Conservation (phyloP, 1,140 invertebrate genomes). For the Zeugodacus cucurbitae region DNA sequence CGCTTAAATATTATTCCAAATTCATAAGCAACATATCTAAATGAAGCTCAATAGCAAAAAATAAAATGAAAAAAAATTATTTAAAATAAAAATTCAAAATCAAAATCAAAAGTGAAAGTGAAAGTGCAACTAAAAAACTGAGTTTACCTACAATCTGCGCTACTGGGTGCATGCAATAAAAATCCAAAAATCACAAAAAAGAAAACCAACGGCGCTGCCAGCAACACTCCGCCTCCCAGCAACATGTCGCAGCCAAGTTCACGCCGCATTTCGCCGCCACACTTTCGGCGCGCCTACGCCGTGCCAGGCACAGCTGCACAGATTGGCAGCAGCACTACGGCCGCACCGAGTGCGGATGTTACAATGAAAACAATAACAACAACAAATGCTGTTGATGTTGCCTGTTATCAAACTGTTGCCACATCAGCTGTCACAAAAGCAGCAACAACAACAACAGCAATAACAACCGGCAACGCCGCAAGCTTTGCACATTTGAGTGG, state of each 20-base stretch:
- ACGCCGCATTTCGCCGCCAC: conserved; percentile 40
- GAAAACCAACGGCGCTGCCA: background rate
- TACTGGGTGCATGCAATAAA: background rate
- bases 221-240: background rate
- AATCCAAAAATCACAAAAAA: background rate
- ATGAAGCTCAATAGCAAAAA: background rate
- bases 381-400: conserved; percentile 29
- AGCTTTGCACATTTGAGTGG: conserved; percentile 35
- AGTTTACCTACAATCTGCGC: background rate
- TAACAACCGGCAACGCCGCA: background rate
- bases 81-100: background rate
- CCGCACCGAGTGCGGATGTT: background rate
- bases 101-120: background rate
- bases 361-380: conserved; percentile 28
- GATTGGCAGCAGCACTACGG: background rate
- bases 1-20: background rate
- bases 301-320: conserved; percentile 58
- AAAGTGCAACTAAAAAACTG: background rate
- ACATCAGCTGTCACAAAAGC: conserved; percentile 7
- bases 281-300: conserved; percentile 49
- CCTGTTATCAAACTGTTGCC: conserved; percentile 28
- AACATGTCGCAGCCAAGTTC: conserved; percentile 43
- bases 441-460: conserved; percentile 27
- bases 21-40: background rate
- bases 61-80: background rate